These are phyloP conservation scores for Ophion ellenae DNA, from an alignment of 2,888 invertebrate species.

Conservation along the genomic window DNA sequence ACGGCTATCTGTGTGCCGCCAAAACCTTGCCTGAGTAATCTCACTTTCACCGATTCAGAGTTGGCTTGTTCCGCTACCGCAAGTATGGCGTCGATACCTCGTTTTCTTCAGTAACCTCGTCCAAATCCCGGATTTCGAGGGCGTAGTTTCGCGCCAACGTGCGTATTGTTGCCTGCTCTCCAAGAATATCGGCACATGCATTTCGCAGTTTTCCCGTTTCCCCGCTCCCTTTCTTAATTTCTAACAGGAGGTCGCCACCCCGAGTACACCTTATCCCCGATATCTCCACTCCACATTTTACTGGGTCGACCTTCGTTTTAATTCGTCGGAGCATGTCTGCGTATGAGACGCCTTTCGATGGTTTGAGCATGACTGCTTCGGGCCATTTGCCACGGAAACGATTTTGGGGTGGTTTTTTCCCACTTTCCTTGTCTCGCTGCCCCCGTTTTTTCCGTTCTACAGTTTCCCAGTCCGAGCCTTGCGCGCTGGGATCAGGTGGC, in stretches of 20 bases:
- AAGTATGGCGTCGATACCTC: slow-evolving; percentile 17
- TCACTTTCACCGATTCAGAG: slow-evolving; percentile 33
- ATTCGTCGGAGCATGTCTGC: slow-evolving; percentile 36
- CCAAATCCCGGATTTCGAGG: slow-evolving; percentile 63
- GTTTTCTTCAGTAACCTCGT: slow-evolving; percentile 45
- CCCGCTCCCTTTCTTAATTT: slow-evolving; percentile 49
- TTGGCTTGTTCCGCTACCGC: slow-evolving; percentile 7
- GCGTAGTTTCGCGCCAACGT: slow-evolving; percentile 30
- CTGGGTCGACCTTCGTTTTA: slow-evolving; percentile 33
- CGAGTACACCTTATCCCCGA: too few species aligned
- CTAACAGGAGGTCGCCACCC: slow-evolving; percentile 30
- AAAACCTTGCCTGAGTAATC: background rate
- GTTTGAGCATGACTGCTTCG: slow-evolving; percentile 35
- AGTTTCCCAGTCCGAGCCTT: background rate
- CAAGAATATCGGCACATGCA: slow-evolving; percentile 2
- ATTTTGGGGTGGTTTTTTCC: slow-evolving; percentile 4
- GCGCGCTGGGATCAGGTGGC: background rate
- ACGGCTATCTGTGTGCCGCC: slow-evolving; percentile 53
- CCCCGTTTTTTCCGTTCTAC: slow-evolving; percentile 6
- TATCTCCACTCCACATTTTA: slow-evolving; percentile 21
- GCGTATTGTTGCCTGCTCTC: slow-evolving; percentile 23
- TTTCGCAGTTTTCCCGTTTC: slow-evolving; percentile 27
- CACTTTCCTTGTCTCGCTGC: background rate
- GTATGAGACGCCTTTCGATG: slow-evolving; percentile 1
- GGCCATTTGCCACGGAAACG: background rate